Evolutionary conservation across 2,797 vertebrate species (phyloP).

Genomic region (Scleropages formosus): DNA sequence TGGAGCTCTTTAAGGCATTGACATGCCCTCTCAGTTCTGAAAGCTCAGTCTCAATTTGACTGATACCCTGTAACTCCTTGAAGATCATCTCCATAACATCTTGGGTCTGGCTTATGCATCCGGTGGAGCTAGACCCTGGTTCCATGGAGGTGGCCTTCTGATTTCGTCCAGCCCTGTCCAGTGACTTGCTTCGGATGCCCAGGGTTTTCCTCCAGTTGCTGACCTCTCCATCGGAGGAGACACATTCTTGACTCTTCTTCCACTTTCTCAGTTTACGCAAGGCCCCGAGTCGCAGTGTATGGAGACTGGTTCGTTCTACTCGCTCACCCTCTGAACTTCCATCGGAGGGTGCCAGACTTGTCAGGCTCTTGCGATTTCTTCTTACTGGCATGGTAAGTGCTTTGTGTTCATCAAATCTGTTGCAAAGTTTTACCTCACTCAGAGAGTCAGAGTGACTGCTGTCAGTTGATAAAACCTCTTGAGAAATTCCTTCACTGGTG

Average conservation of each 20-base stretch:
- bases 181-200: slow-evolving; percentile 93
- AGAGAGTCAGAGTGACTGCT: slow-evolving; percentile 84
- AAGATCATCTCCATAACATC: slow-evolving; percentile 99
- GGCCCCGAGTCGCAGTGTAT: slow-evolving; percentile 87
- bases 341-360: slow-evolving; percentile 92
- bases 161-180: slow-evolving; percentile 87
- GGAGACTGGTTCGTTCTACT: slow-evolving; percentile 81
- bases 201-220: slow-evolving; percentile 92
- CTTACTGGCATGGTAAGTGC: slow-evolving; percentile 90
- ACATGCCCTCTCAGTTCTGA: slow-evolving; percentile 95
- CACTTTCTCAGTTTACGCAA: slow-evolving; percentile 91
- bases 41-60: slow-evolving; percentile 96
- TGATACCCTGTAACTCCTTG: slow-evolving; percentile 98
- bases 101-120: slow-evolving; percentile 95
- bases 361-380: slow-evolving; percentile 93
- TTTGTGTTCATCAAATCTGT: slow-evolving; percentile 74
- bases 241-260: slow-evolving; percentile 98
- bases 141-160: slow-evolving; percentile 85
- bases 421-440: slow-evolving; percentile 78
- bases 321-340: slow-evolving; percentile 95
- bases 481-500: slow-evolving; percentile 79
- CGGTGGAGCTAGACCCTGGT: slow-evolving; percentile 91
- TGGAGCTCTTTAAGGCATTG: slow-evolving; percentile 94
- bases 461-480: slow-evolving; percentile 83
- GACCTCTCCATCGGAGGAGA: slow-evolving; percentile 93